A percentile compares a stretch with the other conserved stretches of the same genome.
Conservation (phyloP, 30 jellyfish, hydroid and myxozoan genomes). For the Aurelia sp. region DNA sequence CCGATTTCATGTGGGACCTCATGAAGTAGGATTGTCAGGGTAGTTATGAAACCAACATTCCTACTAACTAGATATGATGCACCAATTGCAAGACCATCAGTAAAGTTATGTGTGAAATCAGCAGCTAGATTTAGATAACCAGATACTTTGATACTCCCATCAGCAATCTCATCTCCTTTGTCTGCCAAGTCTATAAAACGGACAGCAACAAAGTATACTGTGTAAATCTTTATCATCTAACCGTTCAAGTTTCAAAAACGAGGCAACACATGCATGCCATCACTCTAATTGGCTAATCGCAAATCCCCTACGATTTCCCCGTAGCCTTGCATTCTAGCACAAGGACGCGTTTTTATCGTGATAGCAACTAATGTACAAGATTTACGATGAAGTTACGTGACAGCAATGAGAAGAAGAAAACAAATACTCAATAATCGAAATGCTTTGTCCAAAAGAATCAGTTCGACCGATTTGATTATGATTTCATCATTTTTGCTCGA, state of each 20-base stretch:
- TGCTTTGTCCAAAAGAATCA: no score
- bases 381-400: no score
- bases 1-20: constrained; percentile 99
- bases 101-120: constrained; percentile 95
- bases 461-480: no score
- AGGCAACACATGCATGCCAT: no score
- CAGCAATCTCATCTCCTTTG: constrained; percentile 19
- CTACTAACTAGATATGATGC: constrained; percentile 91
- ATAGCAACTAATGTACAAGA: no score
- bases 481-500: constrained; percentile 11
- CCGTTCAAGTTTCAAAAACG: no score
- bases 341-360: no score
- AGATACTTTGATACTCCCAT: constrained; percentile 81
- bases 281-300: no score
- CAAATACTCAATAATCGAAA: no score
- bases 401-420: no score
- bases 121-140: constrained; percentile 98
- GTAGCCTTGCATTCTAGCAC: not conserved
- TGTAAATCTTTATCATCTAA: no score
- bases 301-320: no score
- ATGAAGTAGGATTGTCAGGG: constrained; percentile 91
- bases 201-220: not conserved
- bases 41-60: constrained; percentile 93
- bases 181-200: not conserved
- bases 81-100: constrained; percentile 99